Base-by-base conservation (phyloP, 2,113 vertebrate genomes). In the Dipodomys merriami region DNA sequence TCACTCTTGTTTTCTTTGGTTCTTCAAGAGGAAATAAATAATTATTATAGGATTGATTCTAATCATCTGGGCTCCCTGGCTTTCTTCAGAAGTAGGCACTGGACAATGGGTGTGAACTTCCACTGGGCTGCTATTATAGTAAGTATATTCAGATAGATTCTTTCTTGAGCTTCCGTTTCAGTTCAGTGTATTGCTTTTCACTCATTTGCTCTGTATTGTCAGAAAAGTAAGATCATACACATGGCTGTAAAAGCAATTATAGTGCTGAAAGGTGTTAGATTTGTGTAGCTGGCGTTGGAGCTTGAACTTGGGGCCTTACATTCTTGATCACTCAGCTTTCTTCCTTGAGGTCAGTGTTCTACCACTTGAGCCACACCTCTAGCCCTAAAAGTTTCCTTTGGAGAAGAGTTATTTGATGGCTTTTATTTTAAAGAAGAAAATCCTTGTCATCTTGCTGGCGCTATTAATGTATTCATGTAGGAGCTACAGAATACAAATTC, bases 31-130 rank as follows among this genome's bases (percentile, higher is more conserved):
- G 94, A 96, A 96, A 76, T 69, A 39, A n/a, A 67, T 90, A 73
- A 94, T 97, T 88, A 90, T 7, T 27, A 49, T 39, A 39, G 83
- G 29, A 30, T 44, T 27, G 33, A 64, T 64, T 39, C 64, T 2
- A 46, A 64, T 73, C 71, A 79, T 22, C 35, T 2, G 16, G 64
- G 87, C 71, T 71, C 80, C 49, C 60, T 11, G 65, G 35, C 77
- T 89, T 97, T 96, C 96, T 95, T 87, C 15, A 96, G 33, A 96
- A 96, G 96, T 97, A 97, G 76, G 23, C 10, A 19, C 72, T 60
- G 62, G 72, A 94, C 95, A 93, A 94, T 88, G 91, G 57, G 82
- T 57, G 77, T 82, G 79, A 93, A 67, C 87, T 96, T 94, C 57
- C 6, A 88, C 60, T 33, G 64, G 72, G 29, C 39, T 39, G 39